A percentile compares a stretch with the other conserved stretches of the same genome.
phyloP scores from a whole-genome alignment of 1,140 invertebrate genomes.

The Arctopsyche grandis region DNA sequence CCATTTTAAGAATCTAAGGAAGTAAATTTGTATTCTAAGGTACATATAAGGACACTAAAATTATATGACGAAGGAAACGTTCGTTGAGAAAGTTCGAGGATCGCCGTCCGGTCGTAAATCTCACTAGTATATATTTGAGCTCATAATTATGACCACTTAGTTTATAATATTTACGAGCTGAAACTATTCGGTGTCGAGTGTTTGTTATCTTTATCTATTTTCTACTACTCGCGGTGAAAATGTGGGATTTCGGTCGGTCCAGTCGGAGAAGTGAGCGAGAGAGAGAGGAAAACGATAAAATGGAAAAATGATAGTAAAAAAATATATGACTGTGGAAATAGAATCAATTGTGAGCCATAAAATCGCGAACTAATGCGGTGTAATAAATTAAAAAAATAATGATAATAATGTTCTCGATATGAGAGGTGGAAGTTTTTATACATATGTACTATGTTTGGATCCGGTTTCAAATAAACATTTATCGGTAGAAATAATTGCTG shows the following conservation, averaged over 20 bases:
- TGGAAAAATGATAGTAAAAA: constrained; percentile 5
- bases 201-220: constrained; percentile 32
- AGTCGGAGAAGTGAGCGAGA: neutral
- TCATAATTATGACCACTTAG: constrained; percentile 30
- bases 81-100: neutral
- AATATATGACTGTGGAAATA: neutral
- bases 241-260: neutral
- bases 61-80: neutral
- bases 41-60: neutral
- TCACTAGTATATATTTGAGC: neutral
- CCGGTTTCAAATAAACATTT: too few relatives aligned
- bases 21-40: neutral
- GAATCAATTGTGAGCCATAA: neutral
- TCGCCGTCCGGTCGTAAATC: neutral
- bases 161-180: constrained; percentile 27
- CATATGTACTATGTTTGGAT: too few relatives aligned
- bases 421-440: too few relatives aligned
- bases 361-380: neutral
- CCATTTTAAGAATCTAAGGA: too few relatives aligned
- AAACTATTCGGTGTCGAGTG: constrained; percentile 17
- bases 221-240: constrained; percentile 18
- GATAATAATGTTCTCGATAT: too few relatives aligned
- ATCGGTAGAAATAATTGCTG: too few relatives aligned
- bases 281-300: constrained; percentile 13
- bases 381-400: neutral